Evolutionary conservation across 2,797 vertebrate species (phyloP).

Genomic region (Anolis apletophallus): DNA sequence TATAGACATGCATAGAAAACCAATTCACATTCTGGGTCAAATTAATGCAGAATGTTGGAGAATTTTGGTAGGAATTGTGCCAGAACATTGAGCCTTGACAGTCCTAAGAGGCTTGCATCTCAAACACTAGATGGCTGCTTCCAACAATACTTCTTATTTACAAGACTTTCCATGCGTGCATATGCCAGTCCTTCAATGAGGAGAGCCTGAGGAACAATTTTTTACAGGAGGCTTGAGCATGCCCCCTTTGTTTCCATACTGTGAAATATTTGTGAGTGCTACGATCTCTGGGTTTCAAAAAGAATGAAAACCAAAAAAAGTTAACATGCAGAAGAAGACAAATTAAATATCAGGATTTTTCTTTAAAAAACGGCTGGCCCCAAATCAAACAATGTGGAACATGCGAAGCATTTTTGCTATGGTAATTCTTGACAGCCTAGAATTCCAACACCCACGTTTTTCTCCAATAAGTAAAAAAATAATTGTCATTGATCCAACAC

Average conservation of each 20-base stretch:
- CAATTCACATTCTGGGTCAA: background rate
- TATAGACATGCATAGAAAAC: background rate
- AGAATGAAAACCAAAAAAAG: background rate
- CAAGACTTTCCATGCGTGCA: background rate
- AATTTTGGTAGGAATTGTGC: background rate
- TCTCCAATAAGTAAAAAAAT: background rate
- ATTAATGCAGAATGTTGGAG: background rate
- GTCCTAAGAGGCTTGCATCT: background rate
- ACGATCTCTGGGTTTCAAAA: background rate
- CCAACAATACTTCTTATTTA: background rate
- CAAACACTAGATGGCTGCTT: background rate
- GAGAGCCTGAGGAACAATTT: fast-evolving
- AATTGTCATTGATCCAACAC: background rate
- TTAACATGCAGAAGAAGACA: background rate
- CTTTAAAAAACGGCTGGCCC: background rate
- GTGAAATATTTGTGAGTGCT: background rate
- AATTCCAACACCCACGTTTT: constrained; percentile 7
- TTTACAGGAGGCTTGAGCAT: background rate
- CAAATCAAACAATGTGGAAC: background rate
- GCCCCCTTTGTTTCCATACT: background rate
- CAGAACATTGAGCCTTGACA: background rate
- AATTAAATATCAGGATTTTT: background rate
- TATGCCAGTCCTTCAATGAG: background rate
- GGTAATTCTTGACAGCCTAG: constrained; percentile 6
- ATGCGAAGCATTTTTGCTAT: background rate